Evolutionary conservation across 2,888 invertebrate species (phyloP).

Genomic region (Hypsopygia costalis): DNA sequence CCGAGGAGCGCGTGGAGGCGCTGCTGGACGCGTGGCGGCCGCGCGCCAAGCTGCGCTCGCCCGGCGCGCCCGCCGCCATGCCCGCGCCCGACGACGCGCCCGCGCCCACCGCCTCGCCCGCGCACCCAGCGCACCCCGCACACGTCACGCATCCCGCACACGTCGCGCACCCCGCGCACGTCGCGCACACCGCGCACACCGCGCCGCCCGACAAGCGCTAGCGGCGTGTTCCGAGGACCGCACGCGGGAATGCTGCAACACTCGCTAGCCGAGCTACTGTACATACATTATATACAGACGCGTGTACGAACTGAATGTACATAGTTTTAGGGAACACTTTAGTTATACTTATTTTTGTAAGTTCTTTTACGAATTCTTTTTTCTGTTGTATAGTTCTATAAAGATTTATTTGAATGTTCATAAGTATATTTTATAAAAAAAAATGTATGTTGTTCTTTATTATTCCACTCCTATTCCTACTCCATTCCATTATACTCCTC

Average conservation of each 20-base stretch:
- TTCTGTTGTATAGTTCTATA: conserved; percentile 77
- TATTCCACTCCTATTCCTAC: no score
- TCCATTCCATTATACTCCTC: no score
- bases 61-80: conserved; percentile 26
- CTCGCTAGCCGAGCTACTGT: no score
- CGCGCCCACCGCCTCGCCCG: conserved; percentile 18
- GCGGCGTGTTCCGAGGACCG: conserved; percentile 1
- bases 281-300: no score
- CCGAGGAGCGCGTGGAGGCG: conserved; percentile 93
- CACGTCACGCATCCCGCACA: conserved; percentile 15
- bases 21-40: conserved; percentile 93
- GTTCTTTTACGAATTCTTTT: conserved; percentile 53
- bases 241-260: background rate
- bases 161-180: conserved; percentile 19
- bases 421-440: conserved; percentile 74
- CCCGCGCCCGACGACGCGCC: conserved; percentile 19
- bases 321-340: conserved; percentile 46
- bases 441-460: conserved; percentile 27
- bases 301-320: conserved; percentile 25
- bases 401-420: conserved; percentile 74
- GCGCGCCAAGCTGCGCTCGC: conserved; percentile 83
- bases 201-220: conserved; percentile 31
- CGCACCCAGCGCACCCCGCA: conserved; percentile 18
- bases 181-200: conserved; percentile 13
- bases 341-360: conserved; percentile 47